A percentile compares a stretch with the other conserved stretches of the same genome.
These are phyloP conservation scores for Eumacrocentrus americanus DNA, from an alignment of 2,888 invertebrate genomes.

Conservation along the genomic window DNA sequence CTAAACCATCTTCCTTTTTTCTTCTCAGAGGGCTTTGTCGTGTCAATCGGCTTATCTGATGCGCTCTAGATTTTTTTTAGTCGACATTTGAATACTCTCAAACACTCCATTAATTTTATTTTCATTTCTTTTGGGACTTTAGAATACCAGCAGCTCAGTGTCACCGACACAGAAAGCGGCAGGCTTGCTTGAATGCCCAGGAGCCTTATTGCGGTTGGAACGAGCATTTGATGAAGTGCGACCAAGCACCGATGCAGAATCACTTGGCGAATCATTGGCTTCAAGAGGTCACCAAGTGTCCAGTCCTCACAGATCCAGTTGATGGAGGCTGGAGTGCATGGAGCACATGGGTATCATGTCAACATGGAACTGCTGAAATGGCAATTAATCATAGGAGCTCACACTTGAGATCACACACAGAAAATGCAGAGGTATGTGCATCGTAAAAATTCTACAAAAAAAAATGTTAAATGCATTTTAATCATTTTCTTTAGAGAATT, in stretches of 20 bases:
- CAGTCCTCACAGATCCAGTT: constrained; percentile 71
- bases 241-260: constrained; percentile 71
- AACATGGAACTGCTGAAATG: constrained; percentile 67
- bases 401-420: constrained; percentile 60
- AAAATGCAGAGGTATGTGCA: constrained; percentile 47
- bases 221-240: constrained; percentile 75
- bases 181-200: constrained; percentile 80
- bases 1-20: constrained; percentile 1
- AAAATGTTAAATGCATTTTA: constrained; percentile 10
- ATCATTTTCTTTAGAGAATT: background rate
- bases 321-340: constrained; percentile 89
- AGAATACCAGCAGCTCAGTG: constrained; percentile 83
- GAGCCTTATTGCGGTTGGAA: constrained; percentile 98
- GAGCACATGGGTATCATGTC: constrained; percentile 82
- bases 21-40: too few species aligned
- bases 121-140: constrained; percentile 2
- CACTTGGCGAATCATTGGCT: constrained; percentile 73
- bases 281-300: constrained; percentile 76
- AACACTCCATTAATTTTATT: constrained; percentile 60
- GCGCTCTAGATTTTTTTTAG: background rate
- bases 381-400: constrained; percentile 56
- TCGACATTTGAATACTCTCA: background rate
- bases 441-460: constrained; percentile 23
- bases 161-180: constrained; percentile 71
- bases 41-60: too few species aligned